Evolutionary conservation across 2,888 invertebrate genomes (phyloP).

Genomic region (Pelosia muscerda): DNA sequence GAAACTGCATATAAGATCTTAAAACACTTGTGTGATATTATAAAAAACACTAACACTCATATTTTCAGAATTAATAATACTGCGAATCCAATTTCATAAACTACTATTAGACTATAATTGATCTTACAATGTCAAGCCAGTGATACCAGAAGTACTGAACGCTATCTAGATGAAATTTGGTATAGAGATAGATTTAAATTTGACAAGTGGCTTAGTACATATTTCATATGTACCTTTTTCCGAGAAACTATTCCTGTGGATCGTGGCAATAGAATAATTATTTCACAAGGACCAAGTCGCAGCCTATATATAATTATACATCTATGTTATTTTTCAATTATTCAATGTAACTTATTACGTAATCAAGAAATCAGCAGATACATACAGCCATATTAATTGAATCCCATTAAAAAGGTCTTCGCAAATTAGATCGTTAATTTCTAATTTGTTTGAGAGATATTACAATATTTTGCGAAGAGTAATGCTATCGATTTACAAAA

Average conservation of each 20-base stretch:
- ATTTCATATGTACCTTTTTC: background rate
- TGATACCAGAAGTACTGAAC: no score
- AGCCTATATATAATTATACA: background rate
- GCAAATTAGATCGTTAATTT: slow-evolving; percentile 24
- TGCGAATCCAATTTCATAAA: no score
- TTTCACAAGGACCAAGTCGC: background rate
- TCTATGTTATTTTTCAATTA: slow-evolving; percentile 4
- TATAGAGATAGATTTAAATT: background rate
- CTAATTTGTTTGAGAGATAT: slow-evolving; percentile 20
- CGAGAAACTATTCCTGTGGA: no score
- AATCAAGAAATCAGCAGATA: slow-evolving; percentile 15
- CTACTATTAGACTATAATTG: no score
- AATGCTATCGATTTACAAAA: slow-evolving; percentile 20
- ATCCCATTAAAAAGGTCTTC: slow-evolving; percentile 21
- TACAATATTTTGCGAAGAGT: slow-evolving; percentile 23
- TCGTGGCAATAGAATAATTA: background rate
- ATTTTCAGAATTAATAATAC: no score
- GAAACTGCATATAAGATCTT: no score
- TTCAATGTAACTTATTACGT: slow-evolving; percentile 1
- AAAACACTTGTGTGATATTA: no score
- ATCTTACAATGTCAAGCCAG: no score
- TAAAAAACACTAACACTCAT: no score
- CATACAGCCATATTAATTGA: slow-evolving; percentile 18
- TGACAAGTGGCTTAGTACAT: no score
- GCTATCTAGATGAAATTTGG: no score